Evolutionary conservation across 1,140 invertebrate species (phyloP), one percentile per base, ranked within the genome.

Genomic region (Druon quercuslanigerum): DNA sequence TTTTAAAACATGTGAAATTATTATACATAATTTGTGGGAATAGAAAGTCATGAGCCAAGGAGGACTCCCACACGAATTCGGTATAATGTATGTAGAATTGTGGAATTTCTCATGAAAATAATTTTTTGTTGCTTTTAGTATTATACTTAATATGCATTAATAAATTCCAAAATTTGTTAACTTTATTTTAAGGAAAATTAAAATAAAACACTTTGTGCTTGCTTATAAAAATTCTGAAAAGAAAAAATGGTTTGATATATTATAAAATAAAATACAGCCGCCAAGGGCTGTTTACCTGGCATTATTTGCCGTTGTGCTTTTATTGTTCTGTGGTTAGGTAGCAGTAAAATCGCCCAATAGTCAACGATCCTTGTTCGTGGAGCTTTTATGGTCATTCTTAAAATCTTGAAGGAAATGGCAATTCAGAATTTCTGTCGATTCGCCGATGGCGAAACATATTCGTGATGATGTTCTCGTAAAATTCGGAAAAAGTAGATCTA

Each of bases 341-440:
- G 50, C 71, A 66, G 20, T 72, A 50, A 76, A 72, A 76, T 76
- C 56, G 50, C 13, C 33, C 12, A 25, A 60, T 40, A 72, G 25
- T 56, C 72, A 76, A 76, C 16, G 50, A 51, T 19, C 33, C 54
- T 60, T 60, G 40, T 60, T 3, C 60, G 11, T 12, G 54, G 20
- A 66, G 60, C 60, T 66, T 66, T 66, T 66, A 66, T 66, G 25
- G 40, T 66, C 60, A 66, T 66, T 40, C 60, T 66, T 40, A 46
- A 66, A 66, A 66, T 66, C 25, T 66, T 13, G 5, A 16, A 33
- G 25, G 14, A 66, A 66, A 66, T 66, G 40, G 13, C 60, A 66
- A 66, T 40, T 40, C 16, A 16, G 60, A 66, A 66, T 66, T 66
- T 66, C 33, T 12, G 33, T 33, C 20, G 60, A 66, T 46, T 20